These are phyloP conservation scores for Cephus sareptanus DNA, from an alignment of 2,888 invertebrate species.

Conservation along the genomic window DNA sequence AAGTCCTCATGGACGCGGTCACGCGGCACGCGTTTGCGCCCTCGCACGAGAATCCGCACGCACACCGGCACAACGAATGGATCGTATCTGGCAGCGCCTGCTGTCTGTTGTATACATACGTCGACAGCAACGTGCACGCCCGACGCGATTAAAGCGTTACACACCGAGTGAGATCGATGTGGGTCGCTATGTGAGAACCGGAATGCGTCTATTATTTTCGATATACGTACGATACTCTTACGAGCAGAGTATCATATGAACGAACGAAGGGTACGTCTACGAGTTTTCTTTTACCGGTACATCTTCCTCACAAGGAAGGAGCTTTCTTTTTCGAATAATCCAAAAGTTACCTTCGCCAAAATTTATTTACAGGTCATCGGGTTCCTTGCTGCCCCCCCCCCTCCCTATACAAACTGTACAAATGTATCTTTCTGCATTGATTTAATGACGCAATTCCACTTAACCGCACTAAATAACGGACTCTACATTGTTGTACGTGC, in stretches of 20 bases:
- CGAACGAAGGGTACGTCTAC: not conserved
- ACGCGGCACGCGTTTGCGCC: conserved; percentile 24
- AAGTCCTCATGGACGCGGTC: conserved; percentile 45
- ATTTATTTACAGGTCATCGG: not conserved
- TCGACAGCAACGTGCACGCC: not conserved
- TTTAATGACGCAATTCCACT: not conserved
- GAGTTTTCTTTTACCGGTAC: not conserved
- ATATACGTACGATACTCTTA: not conserved
- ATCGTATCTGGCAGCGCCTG: not conserved
- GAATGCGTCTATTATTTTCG: not conserved
- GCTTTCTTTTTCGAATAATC: not conserved
- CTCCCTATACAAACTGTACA: not conserved
- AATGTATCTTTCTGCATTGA: not conserved
- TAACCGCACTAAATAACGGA: not conserved
- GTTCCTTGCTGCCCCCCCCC: not conserved
- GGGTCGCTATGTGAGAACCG: not conserved
- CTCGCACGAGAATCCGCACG: not conserved
- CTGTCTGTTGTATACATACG: not conserved
- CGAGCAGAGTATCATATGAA: not conserved
- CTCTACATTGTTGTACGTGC: not conserved
- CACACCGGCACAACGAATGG: not conserved
- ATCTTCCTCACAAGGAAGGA: too few species aligned
- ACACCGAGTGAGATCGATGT: not conserved
- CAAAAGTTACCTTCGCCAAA: not conserved
- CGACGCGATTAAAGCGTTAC: not conserved